phyloP scores from a whole-genome alignment of 2,113 vertebrate species.

The Stegostoma tigrinum region DNA sequence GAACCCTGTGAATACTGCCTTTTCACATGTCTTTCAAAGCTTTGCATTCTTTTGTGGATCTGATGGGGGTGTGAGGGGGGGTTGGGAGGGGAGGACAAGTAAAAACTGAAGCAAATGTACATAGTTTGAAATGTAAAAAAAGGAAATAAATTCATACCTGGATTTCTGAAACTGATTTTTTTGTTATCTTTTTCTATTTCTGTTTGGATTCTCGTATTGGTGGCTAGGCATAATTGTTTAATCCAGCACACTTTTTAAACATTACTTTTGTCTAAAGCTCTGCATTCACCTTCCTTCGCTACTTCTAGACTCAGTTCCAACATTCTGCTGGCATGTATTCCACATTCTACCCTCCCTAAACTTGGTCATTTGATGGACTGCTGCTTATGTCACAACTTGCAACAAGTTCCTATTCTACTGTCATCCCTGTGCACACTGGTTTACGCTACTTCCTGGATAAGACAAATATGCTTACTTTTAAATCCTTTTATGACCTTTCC shows the following conservation, averaged over 20 bases:
- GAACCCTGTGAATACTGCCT: constrained; percentile 21
- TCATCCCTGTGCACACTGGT: too few species aligned
- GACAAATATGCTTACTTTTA: too few species aligned
- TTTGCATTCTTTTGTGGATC: constrained; percentile 15
- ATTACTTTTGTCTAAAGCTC: too few species aligned
- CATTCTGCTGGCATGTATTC: not conserved
- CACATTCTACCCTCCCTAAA: not conserved
- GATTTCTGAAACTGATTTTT: constrained; percentile 27
- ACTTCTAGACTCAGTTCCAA: too few species aligned
- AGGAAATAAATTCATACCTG: constrained; percentile 23
- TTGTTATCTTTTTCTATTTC: not conserved
- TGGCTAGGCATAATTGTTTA: not conserved
- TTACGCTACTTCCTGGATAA: too few species aligned
- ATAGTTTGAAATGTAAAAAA: constrained; percentile 29
- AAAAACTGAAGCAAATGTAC: not conserved
- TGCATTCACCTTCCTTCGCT: too few species aligned
- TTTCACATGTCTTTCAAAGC: not conserved
- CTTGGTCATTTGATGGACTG: not conserved
- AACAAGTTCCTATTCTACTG: too few species aligned
- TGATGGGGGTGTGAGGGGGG: not conserved
- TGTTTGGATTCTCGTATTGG: not conserved
- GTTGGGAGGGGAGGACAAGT: not conserved
- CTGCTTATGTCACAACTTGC: not conserved
- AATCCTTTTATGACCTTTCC: too few species aligned
- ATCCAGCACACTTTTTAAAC: not conserved